These are phyloP conservation scores for Cichlasoma orientale DNA, from an alignment of 2,797 vertebrate species.

Conservation along the genomic window DNA sequence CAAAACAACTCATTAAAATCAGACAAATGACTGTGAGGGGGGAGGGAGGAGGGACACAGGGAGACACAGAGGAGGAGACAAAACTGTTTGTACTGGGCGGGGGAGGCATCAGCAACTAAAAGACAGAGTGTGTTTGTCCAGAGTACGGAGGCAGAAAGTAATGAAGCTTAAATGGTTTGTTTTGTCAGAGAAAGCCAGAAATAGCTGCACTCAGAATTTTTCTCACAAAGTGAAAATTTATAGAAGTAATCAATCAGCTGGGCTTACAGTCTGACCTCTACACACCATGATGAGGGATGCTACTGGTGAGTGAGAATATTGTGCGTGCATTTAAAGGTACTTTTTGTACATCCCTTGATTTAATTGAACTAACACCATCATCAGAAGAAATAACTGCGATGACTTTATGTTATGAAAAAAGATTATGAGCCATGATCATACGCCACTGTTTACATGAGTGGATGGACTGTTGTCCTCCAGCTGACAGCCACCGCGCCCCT, in stretches of 20 bases:
- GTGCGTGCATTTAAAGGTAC: neutral
- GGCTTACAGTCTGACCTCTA: neutral
- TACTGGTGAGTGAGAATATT: neutral
- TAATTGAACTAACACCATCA: neutral
- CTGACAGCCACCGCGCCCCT: no score
- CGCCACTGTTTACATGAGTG: no score
- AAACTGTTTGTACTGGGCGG: neutral
- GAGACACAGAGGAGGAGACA: neutral
- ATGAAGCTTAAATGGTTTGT: neutral
- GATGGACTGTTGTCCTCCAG: no score
- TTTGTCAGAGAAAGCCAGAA: neutral
- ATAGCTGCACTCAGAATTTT: neutral
- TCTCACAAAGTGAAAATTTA: neutral
- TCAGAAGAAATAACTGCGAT: neutral
- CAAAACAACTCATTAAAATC: slow-evolving; percentile 51
- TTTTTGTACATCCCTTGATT: neutral
- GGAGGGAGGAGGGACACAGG: neutral
- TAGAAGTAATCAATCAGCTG: neutral
- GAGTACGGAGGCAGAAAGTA: neutral
- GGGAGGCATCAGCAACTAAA: neutral
- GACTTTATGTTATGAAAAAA: neutral
- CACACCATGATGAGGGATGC: neutral
- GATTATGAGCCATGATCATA: no score
- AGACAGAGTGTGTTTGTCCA: neutral
- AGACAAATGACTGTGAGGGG: slow-evolving; percentile 5